Conservation (phyloP, 2,888 invertebrate species). For the Agrotis ipsilon region DNA sequence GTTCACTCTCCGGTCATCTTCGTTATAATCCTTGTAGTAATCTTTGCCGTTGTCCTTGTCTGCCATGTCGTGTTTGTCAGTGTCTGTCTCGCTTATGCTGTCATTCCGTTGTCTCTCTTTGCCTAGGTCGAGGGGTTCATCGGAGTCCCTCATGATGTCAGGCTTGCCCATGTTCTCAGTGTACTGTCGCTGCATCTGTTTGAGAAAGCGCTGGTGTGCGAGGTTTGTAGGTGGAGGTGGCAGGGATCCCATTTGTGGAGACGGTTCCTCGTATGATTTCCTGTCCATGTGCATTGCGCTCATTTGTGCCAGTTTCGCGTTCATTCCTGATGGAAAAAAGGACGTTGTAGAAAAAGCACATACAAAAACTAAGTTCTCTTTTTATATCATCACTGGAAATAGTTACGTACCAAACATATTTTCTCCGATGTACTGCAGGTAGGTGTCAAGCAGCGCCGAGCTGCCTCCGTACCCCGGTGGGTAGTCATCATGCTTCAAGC, state of each 20-base stretch:
- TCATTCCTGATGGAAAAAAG: conserved; percentile 91
- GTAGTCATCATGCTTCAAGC: conserved; percentile 93
- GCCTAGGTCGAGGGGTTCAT: conserved; percentile 90
- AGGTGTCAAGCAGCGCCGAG: conserved; percentile 96
- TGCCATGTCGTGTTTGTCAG: conserved; percentile 89
- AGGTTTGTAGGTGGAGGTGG: conserved; percentile 89
- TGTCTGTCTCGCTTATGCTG: conserved; percentile 82
- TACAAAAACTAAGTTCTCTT: neutral
- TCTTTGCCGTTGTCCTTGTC: conserved; percentile 86
- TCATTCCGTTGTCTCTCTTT: conserved; percentile 87
- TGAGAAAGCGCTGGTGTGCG: conserved; percentile 92
- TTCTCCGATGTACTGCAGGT: conserved; percentile 96
- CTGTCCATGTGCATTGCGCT: conserved; percentile 91
- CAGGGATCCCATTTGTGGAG: conserved; percentile 89
- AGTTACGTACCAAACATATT: conserved; percentile 93
- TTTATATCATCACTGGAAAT: neutral
- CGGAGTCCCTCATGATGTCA: conserved; percentile 90
- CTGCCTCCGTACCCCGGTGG: conserved; percentile 93
- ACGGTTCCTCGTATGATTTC: conserved; percentile 91
- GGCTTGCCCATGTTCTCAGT: conserved; percentile 90
- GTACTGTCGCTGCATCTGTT: conserved; percentile 92
- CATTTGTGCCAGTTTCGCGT: conserved; percentile 95
- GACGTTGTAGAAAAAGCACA: neutral
- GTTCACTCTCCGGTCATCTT: conserved; percentile 77
- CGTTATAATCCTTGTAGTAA: conserved; percentile 82